Percentiles rank a stretch among this genome's conserved stretches.
These are phyloP conservation scores for Prunella strophiata DNA, from an alignment of 2,797 vertebrate genomes.

Conservation along the genomic window DNA sequence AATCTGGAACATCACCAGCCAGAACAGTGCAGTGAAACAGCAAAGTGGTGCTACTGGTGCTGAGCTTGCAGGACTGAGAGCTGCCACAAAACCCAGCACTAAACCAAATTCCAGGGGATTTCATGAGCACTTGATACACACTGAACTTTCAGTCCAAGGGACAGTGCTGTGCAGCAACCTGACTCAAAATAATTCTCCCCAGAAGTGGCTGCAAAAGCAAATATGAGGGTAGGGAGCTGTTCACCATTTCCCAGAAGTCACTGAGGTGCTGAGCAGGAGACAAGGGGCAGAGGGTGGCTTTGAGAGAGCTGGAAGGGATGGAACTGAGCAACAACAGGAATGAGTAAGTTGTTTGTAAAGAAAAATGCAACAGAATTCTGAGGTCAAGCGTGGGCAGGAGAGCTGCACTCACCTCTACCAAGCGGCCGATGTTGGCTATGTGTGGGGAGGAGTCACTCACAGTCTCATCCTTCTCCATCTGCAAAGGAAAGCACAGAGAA, in stretches of 20 bases:
- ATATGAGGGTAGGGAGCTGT: rapidly evolving
- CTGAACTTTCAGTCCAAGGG: background rate
- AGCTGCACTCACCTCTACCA: slow-evolving; percentile 90
- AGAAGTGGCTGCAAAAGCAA: background rate
- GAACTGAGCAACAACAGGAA: background rate
- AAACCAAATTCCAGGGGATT: background rate
- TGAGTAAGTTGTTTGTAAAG: background rate
- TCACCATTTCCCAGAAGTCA: no score
- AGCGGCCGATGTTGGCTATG: slow-evolving; percentile 97
- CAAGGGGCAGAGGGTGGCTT: background rate
- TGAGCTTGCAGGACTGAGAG: background rate
- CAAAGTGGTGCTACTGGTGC: background rate
- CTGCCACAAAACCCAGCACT: background rate
- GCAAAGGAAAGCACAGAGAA: background rate
- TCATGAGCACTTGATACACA: background rate
- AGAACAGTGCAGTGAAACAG: background rate
- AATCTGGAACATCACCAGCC: background rate
- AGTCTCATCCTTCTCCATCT: slow-evolving; percentile 98
- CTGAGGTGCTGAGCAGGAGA: background rate
- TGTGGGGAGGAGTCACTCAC: slow-evolving; percentile 96
- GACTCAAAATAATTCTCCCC: background rate
- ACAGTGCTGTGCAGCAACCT: background rate
- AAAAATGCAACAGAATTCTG: background rate
- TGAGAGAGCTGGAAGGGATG: background rate
- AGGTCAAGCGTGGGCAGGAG: rapidly evolving